A percentile compares a stretch with the other conserved stretches of the same genome.
These are phyloP conservation scores for Dunckerocampus dactyliophorus DNA, from an alignment of 2,113 vertebrate species.

Conservation along the genomic window DNA sequence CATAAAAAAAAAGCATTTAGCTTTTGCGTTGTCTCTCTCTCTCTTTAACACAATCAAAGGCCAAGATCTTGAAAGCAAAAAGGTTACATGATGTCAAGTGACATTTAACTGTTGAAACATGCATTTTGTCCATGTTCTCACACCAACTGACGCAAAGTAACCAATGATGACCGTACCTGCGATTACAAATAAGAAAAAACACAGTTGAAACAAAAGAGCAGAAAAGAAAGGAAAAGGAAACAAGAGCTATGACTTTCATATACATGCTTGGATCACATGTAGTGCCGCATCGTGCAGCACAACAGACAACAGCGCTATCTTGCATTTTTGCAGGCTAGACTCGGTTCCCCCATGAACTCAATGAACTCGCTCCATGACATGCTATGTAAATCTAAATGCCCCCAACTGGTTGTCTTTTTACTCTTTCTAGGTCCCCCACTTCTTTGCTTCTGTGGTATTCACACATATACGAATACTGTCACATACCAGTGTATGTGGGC, in stretches of 20 bases:
- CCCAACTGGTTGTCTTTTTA: slow-evolving; percentile 37
- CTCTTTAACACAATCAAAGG: background rate
- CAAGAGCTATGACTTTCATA: too few relatives aligned
- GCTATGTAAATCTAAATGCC: slow-evolving; percentile 51
- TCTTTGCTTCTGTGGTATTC: slow-evolving; percentile 40
- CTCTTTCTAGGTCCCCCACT: slow-evolving; percentile 24
- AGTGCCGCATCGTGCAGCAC: slow-evolving; percentile 42
- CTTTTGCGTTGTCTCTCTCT: too few relatives aligned
- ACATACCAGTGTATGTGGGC: slow-evolving; percentile 52
- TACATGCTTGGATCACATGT: slow-evolving; percentile 18
- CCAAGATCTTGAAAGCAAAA: background rate
- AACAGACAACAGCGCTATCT: slow-evolving; percentile 38
- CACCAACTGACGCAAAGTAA: background rate
- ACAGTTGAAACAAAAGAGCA: background rate
- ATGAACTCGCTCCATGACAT: slow-evolving; percentile 48
- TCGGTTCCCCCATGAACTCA: slow-evolving; percentile 53
- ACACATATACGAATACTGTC: slow-evolving; percentile 53
- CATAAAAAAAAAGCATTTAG: too few relatives aligned
- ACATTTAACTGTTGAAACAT: background rate
- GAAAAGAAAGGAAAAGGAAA: background rate
- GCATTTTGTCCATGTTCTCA: background rate
- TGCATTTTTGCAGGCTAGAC: slow-evolving; percentile 29
- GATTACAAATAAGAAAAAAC: too few relatives aligned
- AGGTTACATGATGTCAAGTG: background rate
- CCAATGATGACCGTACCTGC: too few relatives aligned